Base-by-base conservation (phyloP, 1,140 invertebrate genomes). In the Diprion similis region DNA sequence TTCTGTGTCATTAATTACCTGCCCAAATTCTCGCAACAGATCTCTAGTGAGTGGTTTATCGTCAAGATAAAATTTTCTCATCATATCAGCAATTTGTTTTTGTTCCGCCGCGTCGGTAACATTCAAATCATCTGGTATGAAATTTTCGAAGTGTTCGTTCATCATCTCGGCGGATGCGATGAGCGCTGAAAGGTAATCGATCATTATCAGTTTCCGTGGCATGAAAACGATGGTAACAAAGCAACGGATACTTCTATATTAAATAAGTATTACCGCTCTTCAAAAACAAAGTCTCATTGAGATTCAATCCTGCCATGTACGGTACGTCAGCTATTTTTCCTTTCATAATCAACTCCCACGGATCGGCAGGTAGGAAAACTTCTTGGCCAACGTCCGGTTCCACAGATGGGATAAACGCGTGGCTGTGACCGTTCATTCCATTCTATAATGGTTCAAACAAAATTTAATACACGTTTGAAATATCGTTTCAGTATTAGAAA, bases 361-460 rank as follows among this genome's bases (percentile, higher is more conserved):
- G 92, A 78, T 89, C 86, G 46, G 84, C 84, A 0, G 89, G 90
- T 4, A 94, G 79, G 79, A 94, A 94, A n/a, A 92, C 89, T 24
- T 90, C 91, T 71, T 86, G 82, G 2, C 85, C 86, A 1, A 81
- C 59, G 45, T 91, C 85, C 0, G 89, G 88, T 79, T 94, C 93
- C 6, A 93, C 84, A 0, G 91, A 90, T 0, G 93, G 93, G 48
- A 93, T 91, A 77, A 93, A 94, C 1, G 91, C 73, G 15, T 71
- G 10, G 37, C 79, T 68, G 8, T 79, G 76, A 3, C 84, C 86
- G 72, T 78, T 81, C 68, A 84, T 46, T 3, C 45, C 10, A 66
- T 84, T 83, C 86, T 87, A 74, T 24, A 75, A 59, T 17, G 10
- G 74, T 37, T 37, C 0, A 48, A 65, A 68, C 15, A 75, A 73